Evolutionary conservation across 2,797 vertebrate genomes (phyloP).

Genomic region (Phaenicophaeus curvirostris): DNA sequence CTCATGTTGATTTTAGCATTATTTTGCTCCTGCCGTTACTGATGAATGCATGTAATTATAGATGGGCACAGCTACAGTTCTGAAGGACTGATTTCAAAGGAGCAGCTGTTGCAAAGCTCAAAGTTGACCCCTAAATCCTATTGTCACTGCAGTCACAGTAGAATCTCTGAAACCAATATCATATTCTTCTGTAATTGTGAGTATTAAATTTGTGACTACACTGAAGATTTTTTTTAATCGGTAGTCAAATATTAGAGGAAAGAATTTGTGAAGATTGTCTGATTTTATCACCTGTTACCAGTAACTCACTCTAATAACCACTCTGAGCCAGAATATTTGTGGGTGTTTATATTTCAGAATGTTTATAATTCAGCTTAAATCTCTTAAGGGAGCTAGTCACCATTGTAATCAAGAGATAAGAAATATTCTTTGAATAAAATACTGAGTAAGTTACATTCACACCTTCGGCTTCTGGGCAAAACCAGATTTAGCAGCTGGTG

Average conservation of each 20-base stretch:
- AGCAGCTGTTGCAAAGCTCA: background rate
- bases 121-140: background rate
- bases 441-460: background rate
- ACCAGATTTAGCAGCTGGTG: constrained; percentile 23
- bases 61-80: background rate
- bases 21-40: background rate
- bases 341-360: background rate
- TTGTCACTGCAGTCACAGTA: background rate
- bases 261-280: background rate
- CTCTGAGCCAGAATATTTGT: background rate
- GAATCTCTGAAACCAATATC: background rate
- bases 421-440: constrained; percentile 5
- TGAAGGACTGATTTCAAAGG: background rate
- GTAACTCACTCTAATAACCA: background rate
- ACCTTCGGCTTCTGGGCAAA: constrained; percentile 18
- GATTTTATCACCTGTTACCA: background rate
- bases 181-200: background rate
- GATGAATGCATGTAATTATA: background rate
- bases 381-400: background rate
- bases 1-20: background rate
- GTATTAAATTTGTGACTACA: background rate
- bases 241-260: background rate
- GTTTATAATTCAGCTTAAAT: no score
- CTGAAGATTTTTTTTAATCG: background rate
- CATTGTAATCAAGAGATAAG: background rate